Evolutionary conservation across 2,113 vertebrate genomes (phyloP).

Genomic region (Holacanthus passer): DNA sequence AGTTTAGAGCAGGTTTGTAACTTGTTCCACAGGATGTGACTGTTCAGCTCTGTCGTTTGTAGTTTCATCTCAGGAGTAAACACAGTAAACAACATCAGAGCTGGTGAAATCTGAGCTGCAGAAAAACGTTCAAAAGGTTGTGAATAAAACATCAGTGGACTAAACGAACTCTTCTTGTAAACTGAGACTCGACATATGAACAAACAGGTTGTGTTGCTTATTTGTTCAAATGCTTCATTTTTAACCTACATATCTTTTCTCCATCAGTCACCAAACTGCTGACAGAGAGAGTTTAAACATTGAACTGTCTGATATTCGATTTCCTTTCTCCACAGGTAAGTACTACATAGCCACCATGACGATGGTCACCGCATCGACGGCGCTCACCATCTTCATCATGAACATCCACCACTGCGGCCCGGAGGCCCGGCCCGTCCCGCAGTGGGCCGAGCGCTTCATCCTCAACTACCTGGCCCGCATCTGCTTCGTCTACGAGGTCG

Average conservation of each 20-base stretch:
- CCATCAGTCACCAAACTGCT: not conserved
- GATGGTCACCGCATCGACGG: constrained; percentile 92
- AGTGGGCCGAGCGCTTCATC: constrained; percentile 88
- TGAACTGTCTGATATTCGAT: not conserved
- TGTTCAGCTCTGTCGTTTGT: not conserved
- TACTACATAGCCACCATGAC: constrained; percentile 97
- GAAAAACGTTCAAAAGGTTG: too few species aligned
- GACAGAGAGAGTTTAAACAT: not conserved
- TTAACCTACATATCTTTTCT: too few species aligned
- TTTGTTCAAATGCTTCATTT: too few species aligned
- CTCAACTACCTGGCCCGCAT: constrained; percentile 87
- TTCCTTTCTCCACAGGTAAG: constrained; percentile 84
- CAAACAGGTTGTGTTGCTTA: too few species aligned
- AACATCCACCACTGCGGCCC: constrained; percentile 93
- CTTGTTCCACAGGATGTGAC: too few species aligned
- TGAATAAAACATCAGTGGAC: too few species aligned
- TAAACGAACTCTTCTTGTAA: too few species aligned
- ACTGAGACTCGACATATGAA: too few species aligned
- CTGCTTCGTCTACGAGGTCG: constrained; percentile 87
- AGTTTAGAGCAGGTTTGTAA: not conserved
- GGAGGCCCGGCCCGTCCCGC: constrained; percentile 86
- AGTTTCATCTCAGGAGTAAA: too few species aligned
- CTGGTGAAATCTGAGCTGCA: too few species aligned
- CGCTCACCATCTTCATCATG: constrained; percentile 95
- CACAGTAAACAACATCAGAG: too few species aligned